phyloP scores from a whole-genome alignment of 1,140 invertebrate species.

The Bombus picipes region DNA sequence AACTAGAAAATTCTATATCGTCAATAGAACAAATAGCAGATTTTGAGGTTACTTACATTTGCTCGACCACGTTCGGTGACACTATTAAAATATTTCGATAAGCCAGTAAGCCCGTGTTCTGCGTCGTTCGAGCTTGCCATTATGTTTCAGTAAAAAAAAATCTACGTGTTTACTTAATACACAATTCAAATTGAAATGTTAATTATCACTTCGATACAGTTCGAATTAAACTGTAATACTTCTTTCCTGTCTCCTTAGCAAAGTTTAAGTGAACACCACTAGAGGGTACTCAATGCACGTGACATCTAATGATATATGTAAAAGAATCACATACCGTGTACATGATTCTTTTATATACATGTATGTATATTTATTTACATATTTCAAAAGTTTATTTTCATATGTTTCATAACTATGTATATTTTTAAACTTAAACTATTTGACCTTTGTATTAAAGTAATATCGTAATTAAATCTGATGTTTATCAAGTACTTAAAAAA shows the following conservation, averaged over 20 bases:
- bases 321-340: not conserved
- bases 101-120: constrained; percentile 72
- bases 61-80: constrained; percentile 73
- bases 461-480: not conserved
- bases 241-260: not conserved
- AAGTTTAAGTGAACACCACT: not conserved
- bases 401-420: not conserved
- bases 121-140: constrained; percentile 57
- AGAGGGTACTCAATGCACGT: not conserved
- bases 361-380: not conserved
- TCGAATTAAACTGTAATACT: not conserved
- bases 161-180: not conserved
- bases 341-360: not conserved
- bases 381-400: not conserved
- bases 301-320: not conserved
- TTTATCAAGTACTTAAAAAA: not conserved
- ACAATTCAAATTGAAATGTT: not conserved
- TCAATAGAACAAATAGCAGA: not conserved
- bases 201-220: not conserved
- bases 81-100: constrained; percentile 77
- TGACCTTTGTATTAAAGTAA: not conserved
- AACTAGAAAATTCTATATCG: not conserved
- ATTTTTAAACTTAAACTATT: not conserved
- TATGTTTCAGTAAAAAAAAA: constrained; percentile 25
- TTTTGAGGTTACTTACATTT: constrained; percentile 75